Percentiles rank a stretch among this genome's conserved stretches.
Evolutionary conservation across 2,888 invertebrate genomes (phyloP).

Genomic region (Brenthis hecate): DNA sequence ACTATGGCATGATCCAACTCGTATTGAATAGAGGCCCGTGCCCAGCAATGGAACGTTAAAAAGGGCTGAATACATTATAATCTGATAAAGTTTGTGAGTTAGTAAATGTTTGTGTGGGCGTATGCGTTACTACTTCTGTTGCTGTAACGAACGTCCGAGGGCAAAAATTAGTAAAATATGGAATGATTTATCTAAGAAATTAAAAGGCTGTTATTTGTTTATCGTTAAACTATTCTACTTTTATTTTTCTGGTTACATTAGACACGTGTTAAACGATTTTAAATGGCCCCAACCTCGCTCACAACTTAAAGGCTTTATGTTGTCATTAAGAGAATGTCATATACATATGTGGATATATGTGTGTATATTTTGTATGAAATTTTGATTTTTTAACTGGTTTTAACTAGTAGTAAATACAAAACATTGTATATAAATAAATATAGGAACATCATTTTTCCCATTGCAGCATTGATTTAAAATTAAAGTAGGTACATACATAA

Average conservation of each 20-base stretch:
- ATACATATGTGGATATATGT: not conserved
- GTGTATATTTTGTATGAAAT: not conserved
- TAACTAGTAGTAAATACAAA: no score
- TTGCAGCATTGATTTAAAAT: conserved; percentile 4
- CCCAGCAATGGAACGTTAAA: no score
- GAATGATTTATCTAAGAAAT: not conserved
- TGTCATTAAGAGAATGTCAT: conserved; percentile 1
- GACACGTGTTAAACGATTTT: conserved; percentile 8
- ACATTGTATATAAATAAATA: no score
- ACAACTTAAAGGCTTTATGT: not conserved
- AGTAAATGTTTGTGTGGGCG: no score
- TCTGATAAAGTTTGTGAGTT: no score
- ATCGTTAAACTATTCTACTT: not conserved
- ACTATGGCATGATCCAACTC: no score
- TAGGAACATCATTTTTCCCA: no score
- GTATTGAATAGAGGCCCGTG: no score
- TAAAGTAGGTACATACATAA: not conserved
- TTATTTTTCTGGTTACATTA: not conserved
- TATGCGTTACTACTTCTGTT: no score
- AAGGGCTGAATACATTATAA: no score
- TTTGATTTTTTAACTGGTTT: no score
- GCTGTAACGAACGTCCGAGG: no score
- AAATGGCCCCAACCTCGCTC: not conserved
- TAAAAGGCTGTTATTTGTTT: not conserved
- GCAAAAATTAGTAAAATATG: not conserved